Conservation (phyloP, 2,888 invertebrate species). For the Polia nebulosa region DNA sequence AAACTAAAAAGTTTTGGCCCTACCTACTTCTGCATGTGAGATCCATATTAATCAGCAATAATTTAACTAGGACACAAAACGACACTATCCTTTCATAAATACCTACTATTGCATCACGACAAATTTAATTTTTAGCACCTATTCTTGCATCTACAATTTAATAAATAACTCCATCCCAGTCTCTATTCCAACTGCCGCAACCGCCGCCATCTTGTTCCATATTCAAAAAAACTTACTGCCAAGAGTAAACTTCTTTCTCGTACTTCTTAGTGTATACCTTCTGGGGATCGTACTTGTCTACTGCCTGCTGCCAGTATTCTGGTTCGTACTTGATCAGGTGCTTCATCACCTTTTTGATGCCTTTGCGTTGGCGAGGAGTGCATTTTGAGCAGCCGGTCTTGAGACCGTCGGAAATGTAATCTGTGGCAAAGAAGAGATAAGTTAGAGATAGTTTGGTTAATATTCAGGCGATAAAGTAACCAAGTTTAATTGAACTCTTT, state of each 20-base stretch:
- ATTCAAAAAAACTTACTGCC: slow-evolving; percentile 33
- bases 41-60: neutral
- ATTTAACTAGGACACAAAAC: neutral
- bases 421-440: slow-evolving; percentile 68
- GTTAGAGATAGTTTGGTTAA: too few species aligned
- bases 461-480: too few species aligned
- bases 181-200: slow-evolving; percentile 12
- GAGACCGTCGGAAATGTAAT: slow-evolving; percentile 84
- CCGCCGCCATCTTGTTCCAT: slow-evolving; percentile 11
- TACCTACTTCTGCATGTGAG: neutral
- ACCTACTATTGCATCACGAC: too few species aligned
- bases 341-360: slow-evolving; percentile 81
- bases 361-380: slow-evolving; percentile 77
- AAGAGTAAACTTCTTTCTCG: slow-evolving; percentile 76
- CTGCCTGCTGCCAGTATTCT: slow-evolving; percentile 79
- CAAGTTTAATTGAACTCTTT: too few species aligned
- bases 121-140: too few species aligned
- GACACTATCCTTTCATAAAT: too few species aligned
- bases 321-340: slow-evolving; percentile 82
- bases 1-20: neutral
- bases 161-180: neutral
- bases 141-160: neutral
- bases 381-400: slow-evolving; percentile 84
- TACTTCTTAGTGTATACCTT: slow-evolving; percentile 81
- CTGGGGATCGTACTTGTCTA: slow-evolving; percentile 83